phyloP scores from a whole-genome alignment of 2,888 invertebrate genomes.

The Drosophila aldrichi region DNA sequence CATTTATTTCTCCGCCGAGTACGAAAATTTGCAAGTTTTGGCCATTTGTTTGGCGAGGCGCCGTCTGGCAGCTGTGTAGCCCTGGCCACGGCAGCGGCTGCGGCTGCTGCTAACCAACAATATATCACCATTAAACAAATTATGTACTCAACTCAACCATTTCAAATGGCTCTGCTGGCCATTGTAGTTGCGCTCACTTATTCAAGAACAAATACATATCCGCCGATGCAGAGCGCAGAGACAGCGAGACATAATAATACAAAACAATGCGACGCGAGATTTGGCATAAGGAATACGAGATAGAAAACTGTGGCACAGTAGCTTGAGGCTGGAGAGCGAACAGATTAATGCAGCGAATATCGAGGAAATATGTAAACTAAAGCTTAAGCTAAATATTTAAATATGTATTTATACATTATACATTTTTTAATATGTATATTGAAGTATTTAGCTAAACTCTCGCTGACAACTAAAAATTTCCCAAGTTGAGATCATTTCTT shows the following conservation, averaged over 20 bases:
- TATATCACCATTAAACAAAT: constrained; percentile 80
- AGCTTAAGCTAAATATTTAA: too few species aligned
- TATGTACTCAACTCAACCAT: constrained; percentile 74
- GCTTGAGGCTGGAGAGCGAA: neutral
- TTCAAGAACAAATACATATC: constrained; percentile 35
- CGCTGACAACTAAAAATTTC: too few species aligned
- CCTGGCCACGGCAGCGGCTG: constrained; percentile 14
- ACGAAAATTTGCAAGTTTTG: constrained; percentile 66
- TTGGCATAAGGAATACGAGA: constrained; percentile 9
- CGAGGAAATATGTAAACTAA: too few species aligned
- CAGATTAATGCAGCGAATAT: neutral
- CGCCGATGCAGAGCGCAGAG: neutral
- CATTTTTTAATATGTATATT: too few species aligned
- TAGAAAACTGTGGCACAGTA: constrained; percentile 26
- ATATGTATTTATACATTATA: too few species aligned
- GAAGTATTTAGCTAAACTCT: too few species aligned
- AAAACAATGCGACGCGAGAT: constrained; percentile 14
- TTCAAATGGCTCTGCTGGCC: constrained; percentile 67
- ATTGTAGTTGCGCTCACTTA: constrained; percentile 52
- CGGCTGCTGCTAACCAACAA: constrained; percentile 52
- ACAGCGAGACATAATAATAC: constrained; percentile 7
- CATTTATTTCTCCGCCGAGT: constrained; percentile 41
- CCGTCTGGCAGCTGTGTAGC: constrained; percentile 31
- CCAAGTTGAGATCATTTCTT: too few species aligned
- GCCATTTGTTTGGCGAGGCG: constrained; percentile 61